These are phyloP conservation scores for Dasysyrphus tricinctus DNA, from an alignment of 2,888 invertebrate genomes.

Conservation along the genomic window DNA sequence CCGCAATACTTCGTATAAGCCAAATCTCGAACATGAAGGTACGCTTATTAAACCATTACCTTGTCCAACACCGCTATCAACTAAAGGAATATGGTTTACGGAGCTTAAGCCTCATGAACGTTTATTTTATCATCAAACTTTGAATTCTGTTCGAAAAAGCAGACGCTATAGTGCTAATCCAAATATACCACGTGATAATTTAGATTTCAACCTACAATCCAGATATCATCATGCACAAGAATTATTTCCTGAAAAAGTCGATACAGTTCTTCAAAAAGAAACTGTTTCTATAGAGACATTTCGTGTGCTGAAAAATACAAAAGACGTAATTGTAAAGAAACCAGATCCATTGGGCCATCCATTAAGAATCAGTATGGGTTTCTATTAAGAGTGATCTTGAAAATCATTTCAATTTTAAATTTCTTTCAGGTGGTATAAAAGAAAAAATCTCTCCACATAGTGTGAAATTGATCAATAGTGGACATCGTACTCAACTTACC, in stretches of 20 bases:
- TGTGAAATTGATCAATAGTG: constrained; percentile 91
- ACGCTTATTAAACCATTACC: constrained; percentile 82
- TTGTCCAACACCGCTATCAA: constrained; percentile 68
- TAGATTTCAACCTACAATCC: constrained; percentile 88
- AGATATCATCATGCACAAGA: constrained; percentile 88
- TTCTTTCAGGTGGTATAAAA: constrained; percentile 85
- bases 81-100: constrained; percentile 81
- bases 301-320: constrained; percentile 88
- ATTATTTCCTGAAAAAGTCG: constrained; percentile 86
- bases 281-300: constrained; percentile 87
- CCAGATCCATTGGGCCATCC: constrained; percentile 83
- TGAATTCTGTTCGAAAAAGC: constrained; percentile 84
- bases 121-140: constrained; percentile 85
- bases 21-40: constrained; percentile 84
- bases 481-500: constrained; percentile 91
- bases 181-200: constrained; percentile 86
- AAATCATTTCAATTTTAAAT: background rate
- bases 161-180: constrained; percentile 81
- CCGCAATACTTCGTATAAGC: constrained; percentile 81
- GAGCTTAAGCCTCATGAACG: constrained; percentile 83
- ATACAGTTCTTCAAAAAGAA: constrained; percentile 88
- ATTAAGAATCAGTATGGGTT: constrained; percentile 82
- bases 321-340: constrained; percentile 80
- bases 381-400: background rate
- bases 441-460: constrained; percentile 88